Evolutionary conservation across 2,888 invertebrate species (phyloP).

Genomic region (Allygus modestus): DNA sequence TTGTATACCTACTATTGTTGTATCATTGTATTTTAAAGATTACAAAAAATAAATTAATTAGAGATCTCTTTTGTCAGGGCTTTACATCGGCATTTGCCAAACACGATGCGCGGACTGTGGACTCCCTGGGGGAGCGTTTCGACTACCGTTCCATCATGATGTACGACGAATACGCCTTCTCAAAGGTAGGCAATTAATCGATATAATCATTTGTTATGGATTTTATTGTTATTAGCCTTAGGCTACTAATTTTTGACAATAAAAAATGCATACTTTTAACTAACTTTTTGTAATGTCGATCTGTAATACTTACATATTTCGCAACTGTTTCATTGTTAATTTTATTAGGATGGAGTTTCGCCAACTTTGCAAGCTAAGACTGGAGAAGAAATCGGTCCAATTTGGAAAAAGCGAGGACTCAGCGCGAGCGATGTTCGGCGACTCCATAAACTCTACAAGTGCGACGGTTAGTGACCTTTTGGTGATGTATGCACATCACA

Average conservation of each 20-base stretch:
- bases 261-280: too few species aligned
- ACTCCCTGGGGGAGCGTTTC: conserved; percentile 72
- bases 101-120: conserved; percentile 67
- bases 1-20: too few species aligned
- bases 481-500: too few species aligned
- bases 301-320: too few species aligned
- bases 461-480: conserved; percentile 65
- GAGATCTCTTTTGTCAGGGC: conserved; percentile 66
- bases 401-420: conserved; percentile 71
- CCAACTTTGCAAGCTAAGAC: conserved; percentile 70
- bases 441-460: conserved; percentile 70
- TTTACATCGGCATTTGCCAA: conserved; percentile 70
- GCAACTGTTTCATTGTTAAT: too few species aligned
- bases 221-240: background rate
- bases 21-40: too few species aligned
- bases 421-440: conserved; percentile 70
- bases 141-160: conserved; percentile 76
- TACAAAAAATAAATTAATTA: too few species aligned
- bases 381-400: conserved; percentile 71
- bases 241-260: background rate
- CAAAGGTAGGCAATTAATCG: conserved; percentile 71
- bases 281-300: too few species aligned
- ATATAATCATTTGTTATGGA: background rate
- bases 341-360: conserved; percentile 70
- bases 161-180: conserved; percentile 75